These are phyloP conservation scores for Helarctos malayanus DNA, from an alignment of 2,797 vertebrate genomes.

Conservation along the genomic window DNA sequence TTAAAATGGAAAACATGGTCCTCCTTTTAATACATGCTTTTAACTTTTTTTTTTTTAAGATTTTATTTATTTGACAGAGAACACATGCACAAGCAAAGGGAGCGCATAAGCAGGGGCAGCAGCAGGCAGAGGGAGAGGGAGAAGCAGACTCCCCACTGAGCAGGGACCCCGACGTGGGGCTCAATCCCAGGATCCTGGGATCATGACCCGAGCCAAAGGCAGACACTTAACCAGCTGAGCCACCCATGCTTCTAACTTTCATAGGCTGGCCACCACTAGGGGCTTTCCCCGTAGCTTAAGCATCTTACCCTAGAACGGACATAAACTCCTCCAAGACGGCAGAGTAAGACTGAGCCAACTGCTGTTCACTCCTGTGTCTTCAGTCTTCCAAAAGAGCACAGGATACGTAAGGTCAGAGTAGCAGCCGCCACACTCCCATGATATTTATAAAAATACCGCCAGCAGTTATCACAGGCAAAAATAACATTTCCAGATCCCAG, in stretches of 20 bases:
- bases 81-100: no score
- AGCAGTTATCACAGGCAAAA: not conserved
- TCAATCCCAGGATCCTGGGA: not conserved
- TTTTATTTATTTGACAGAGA: not conserved
- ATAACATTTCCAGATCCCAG: not conserved
- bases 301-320: not conserved
- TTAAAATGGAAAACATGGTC: not conserved
- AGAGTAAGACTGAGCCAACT: not conserved
- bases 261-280: no score
- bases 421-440: no score
- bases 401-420: not conserved
- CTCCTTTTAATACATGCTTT: not conserved
- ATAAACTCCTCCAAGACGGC: not conserved
- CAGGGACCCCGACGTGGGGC: accelerated
- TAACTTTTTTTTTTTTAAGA: not conserved
- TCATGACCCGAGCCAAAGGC: not conserved
- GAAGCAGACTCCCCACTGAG: not conserved
- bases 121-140: not conserved
- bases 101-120: no score
- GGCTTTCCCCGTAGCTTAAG: not conserved
- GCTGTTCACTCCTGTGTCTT: not conserved
- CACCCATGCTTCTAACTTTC: constrained; percentile 4
- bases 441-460: not conserved
- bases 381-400: not conserved
- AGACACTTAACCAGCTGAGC: not conserved